These are phyloP conservation scores for Rachycentron canadum DNA, from an alignment of 2,797 vertebrate species.

Conservation along the genomic window DNA sequence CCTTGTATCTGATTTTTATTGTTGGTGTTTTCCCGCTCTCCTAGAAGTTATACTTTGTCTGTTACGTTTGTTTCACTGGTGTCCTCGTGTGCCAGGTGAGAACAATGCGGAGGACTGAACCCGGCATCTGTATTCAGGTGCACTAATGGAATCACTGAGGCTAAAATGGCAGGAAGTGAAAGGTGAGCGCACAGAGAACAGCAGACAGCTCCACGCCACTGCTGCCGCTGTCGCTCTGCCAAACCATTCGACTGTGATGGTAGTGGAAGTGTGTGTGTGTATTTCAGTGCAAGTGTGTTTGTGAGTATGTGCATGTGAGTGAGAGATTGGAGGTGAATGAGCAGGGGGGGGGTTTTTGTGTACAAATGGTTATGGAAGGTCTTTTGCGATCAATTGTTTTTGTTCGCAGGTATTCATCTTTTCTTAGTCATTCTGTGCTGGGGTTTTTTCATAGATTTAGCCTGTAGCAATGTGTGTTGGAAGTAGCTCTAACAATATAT, in stretches of 20 bases:
- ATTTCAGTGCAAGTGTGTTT: not conserved
- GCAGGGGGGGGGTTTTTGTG: conserved; percentile 21
- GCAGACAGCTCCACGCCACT: conserved; percentile 74
- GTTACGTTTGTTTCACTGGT: conserved; percentile 49
- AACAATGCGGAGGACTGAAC: conserved; percentile 59
- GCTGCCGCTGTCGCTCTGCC: conserved; percentile 76
- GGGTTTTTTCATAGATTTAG: conserved; percentile 50
- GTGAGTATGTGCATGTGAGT: conserved; percentile 23
- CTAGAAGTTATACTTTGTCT: conserved; percentile 40
- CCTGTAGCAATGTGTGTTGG: conserved; percentile 35
- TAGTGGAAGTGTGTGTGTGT: conserved; percentile 48
- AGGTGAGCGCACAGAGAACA: conserved; percentile 81
- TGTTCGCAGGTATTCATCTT: conserved; percentile 52
- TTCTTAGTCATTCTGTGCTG: conserved; percentile 43
- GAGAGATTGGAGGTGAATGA: not conserved
- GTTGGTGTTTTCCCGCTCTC: conserved; percentile 36
- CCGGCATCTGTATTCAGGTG: conserved; percentile 81
- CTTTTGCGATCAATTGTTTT: conserved; percentile 58
- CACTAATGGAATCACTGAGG: conserved; percentile 84
- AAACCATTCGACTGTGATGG: conserved; percentile 79
- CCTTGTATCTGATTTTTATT: conserved; percentile 55
- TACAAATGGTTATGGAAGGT: conserved; percentile 26
- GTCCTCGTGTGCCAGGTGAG: conserved; percentile 62
- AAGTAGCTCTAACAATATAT: conserved; percentile 58
- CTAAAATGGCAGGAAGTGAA: conserved; percentile 84